Percentiles rank a stretch among this genome's conserved stretches.
Evolutionary conservation across 2,113 vertebrate genomes (phyloP).

Genomic region (Limnothrissa miodon): DNA sequence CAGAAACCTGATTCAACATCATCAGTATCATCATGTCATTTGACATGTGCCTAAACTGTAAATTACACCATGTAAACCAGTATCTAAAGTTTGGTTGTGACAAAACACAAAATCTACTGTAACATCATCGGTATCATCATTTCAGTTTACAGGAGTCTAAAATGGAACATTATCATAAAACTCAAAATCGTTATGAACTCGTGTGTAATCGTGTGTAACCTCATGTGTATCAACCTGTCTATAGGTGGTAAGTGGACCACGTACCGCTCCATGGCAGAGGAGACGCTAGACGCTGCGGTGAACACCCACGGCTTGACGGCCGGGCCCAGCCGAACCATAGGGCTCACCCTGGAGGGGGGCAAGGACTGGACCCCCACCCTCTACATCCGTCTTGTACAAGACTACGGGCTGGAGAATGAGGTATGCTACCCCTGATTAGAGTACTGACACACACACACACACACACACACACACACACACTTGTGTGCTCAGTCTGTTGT

Average conservation of each 20-base stretch:
- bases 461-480: too few species aligned
- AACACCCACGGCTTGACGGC: slow-evolving; percentile 73
- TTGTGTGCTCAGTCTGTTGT: background rate
- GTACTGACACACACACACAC: background rate
- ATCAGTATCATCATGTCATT: too few species aligned
- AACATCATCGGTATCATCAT: too few species aligned
- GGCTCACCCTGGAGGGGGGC: slow-evolving; percentile 86
- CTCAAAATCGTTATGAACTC: too few species aligned
- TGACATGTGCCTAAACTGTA: too few species aligned
- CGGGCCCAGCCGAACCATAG: slow-evolving; percentile 78
- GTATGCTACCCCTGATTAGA: slow-evolving; percentile 56
- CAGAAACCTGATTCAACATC: too few species aligned
- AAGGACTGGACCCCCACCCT: slow-evolving; percentile 90
- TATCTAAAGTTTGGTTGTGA: too few species aligned
- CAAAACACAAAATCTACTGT: too few species aligned
- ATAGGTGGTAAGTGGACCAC: slow-evolving; percentile 98
- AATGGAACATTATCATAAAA: too few species aligned
- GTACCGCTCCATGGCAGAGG: slow-evolving; percentile 92
- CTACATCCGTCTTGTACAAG: slow-evolving; percentile 93
- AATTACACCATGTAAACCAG: too few species aligned
- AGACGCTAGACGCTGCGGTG: slow-evolving; percentile 82
- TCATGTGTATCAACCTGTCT: slow-evolving; percentile 21
- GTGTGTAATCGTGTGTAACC: background rate
- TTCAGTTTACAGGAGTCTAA: too few species aligned
- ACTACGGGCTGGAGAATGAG: slow-evolving; percentile 94